phyloP scores from a whole-genome alignment of 2,113 vertebrate species.

The Notiomystis cincta region DNA sequence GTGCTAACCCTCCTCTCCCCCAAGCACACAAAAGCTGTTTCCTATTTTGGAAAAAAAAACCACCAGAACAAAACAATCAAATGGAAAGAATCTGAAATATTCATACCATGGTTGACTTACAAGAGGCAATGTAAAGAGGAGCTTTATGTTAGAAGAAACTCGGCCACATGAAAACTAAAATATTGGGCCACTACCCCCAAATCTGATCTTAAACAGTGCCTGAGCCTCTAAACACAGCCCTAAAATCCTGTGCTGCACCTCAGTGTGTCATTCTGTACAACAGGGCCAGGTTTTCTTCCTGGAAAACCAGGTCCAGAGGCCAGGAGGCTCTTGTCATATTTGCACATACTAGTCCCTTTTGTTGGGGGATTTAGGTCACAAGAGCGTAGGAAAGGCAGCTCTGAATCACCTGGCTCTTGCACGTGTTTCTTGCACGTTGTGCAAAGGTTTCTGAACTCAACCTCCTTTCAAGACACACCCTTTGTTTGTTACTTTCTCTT shows the following conservation, averaged over 20 bases:
- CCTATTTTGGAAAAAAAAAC: not conserved
- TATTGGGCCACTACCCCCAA: not conserved
- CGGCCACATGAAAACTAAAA: not conserved
- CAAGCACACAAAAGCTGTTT: not conserved
- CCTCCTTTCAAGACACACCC: slow-evolving; percentile 18
- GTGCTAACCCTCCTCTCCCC: not conserved
- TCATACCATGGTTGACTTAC: not conserved
- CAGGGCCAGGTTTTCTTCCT: not conserved
- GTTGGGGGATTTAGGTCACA: slow-evolving; percentile 39
- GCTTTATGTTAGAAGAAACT: not conserved
- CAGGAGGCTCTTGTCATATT: not conserved
- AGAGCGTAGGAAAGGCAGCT: not conserved
- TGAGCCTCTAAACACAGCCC: not conserved
- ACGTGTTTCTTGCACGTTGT: not conserved
- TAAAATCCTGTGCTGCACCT: not conserved
- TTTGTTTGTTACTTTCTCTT: slow-evolving; percentile 60
- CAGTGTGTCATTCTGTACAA: not conserved
- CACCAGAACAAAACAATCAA: not conserved
- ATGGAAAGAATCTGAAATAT: not conserved
- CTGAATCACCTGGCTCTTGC: slow-evolving; percentile 26
- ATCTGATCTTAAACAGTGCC: not conserved
- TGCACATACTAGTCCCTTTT: not conserved
- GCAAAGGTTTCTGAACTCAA: slow-evolving; percentile 33
- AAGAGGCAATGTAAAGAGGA: not conserved
- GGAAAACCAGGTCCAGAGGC: slow-evolving; percentile 32